A percentile compares a stretch with the other conserved stretches of the same genome.
Conservation (phyloP, 2,797 vertebrate genomes). For the Sebastes iracundus region DNA sequence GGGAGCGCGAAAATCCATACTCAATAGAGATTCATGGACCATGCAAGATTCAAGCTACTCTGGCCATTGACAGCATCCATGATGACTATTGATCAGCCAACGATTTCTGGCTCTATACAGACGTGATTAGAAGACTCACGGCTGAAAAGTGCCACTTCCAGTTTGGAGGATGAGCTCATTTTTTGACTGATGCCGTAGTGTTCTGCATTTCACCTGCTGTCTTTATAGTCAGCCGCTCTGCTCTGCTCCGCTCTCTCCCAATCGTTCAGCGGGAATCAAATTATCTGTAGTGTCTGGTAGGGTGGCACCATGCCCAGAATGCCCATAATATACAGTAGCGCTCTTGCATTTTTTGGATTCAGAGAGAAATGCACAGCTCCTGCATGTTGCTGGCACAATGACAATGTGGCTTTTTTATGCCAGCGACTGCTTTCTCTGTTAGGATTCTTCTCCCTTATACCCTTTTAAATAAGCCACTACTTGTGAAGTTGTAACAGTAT, state of each 20-base stretch:
- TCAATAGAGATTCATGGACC: slow-evolving; percentile 80
- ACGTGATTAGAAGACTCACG: slow-evolving; percentile 76
- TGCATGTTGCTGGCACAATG: slow-evolving; percentile 41
- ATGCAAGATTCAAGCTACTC: slow-evolving; percentile 75
- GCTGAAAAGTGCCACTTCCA: slow-evolving; percentile 80
- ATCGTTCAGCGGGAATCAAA: slow-evolving; percentile 71
- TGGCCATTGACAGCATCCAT: slow-evolving; percentile 74
- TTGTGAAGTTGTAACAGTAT: slow-evolving; percentile 72
- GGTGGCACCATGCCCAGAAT: slow-evolving; percentile 72
- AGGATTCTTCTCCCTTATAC: slow-evolving; percentile 41
- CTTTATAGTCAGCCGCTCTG: slow-evolving; percentile 57
- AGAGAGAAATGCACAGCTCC: slow-evolving; percentile 48
- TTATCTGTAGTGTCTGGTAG: slow-evolving; percentile 74
- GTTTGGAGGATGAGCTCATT: slow-evolving; percentile 80
- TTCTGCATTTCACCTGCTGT: slow-evolving; percentile 66
- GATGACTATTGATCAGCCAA: slow-evolving; percentile 80
- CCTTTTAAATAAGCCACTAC: slow-evolving; percentile 62
- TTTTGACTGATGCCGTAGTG: slow-evolving; percentile 62
- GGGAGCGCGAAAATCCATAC: slow-evolving; percentile 72
- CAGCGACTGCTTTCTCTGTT: slow-evolving; percentile 36
- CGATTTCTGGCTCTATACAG: slow-evolving; percentile 72
- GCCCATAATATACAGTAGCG: slow-evolving; percentile 61
- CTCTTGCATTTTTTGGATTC: slow-evolving; percentile 59
- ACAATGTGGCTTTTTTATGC: slow-evolving; percentile 39
- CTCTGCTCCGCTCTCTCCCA: slow-evolving; percentile 40